Evolutionary conservation across 2,888 invertebrate species (phyloP).

Genomic region (Tortrix viridana): DNA sequence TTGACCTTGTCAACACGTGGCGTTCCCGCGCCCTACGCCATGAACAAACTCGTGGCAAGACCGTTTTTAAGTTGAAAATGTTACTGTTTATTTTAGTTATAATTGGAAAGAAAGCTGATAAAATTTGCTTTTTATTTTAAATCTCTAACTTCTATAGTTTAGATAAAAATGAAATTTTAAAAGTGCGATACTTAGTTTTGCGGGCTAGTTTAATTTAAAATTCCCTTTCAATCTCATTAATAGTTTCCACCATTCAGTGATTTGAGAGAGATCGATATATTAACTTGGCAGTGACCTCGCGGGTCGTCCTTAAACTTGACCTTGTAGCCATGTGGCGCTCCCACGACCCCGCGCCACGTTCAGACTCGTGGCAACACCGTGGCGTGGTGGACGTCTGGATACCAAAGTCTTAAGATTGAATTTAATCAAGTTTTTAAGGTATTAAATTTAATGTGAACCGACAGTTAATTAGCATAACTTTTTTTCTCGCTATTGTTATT

Average conservation of each 20-base stretch:
- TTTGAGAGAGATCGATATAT: slow-evolving; percentile 1
- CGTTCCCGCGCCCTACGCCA: no score
- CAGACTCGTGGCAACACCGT: slow-evolving; percentile 19
- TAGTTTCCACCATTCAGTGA: background rate
- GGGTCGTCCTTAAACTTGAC: slow-evolving; percentile 28
- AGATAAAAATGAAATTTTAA: no score
- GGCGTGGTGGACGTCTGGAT: slow-evolving; percentile 13
- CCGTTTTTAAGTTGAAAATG: no score
- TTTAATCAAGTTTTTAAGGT: no score
- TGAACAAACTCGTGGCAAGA: no score
- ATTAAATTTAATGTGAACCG: background rate
- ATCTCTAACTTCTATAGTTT: no score
- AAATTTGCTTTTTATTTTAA: no score
- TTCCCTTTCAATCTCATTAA: background rate
- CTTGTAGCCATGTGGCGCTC: slow-evolving; percentile 19
- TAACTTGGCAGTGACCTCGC: background rate
- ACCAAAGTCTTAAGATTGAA: background rate
- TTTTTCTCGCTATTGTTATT: background rate
- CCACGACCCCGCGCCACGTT: slow-evolving; percentile 15
- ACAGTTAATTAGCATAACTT: background rate
- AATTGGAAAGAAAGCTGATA: no score
- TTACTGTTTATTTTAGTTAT: no score
- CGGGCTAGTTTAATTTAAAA: no score
- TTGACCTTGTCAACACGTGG: no score
- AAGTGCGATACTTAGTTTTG: no score